Evolutionary conservation across 2,888 invertebrate species (phyloP).

Genomic region (Amiota communis): DNA sequence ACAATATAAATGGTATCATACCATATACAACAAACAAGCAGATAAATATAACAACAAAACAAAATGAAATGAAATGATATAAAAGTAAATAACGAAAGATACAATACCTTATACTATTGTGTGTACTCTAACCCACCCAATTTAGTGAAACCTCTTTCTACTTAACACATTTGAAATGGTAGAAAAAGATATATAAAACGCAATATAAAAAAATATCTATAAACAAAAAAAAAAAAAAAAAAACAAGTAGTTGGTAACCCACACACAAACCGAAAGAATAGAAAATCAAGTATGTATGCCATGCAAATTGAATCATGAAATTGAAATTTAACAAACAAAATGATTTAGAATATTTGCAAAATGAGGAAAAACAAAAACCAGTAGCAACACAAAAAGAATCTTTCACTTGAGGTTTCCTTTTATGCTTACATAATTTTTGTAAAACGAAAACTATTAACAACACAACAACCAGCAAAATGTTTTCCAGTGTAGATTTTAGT

Average conservation of each 20-base stretch:
- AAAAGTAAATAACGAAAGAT: not conserved
- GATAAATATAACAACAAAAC: conserved; percentile 6
- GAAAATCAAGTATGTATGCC: conserved; percentile 34
- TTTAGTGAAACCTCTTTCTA: conserved; percentile 18
- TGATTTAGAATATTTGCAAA: too few relatives aligned
- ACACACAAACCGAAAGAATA: conserved; percentile 19
- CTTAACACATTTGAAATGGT: not conserved
- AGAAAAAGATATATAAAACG: conserved; percentile 2
- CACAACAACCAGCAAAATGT: conserved; percentile 11
- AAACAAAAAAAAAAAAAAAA: not conserved
- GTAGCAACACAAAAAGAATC: conserved; percentile 15
- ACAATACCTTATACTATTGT: conserved; percentile 12
- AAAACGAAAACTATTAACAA: not conserved
- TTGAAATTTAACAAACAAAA: not conserved
- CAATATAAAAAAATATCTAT: not conserved
- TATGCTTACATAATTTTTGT: conserved; percentile 43
- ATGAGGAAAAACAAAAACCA: not conserved
- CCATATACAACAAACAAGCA: not conserved
- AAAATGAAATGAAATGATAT: not conserved
- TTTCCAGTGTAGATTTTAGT: conserved; percentile 20
- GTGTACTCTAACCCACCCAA: conserved; percentile 18
- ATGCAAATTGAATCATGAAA: conserved; percentile 17
- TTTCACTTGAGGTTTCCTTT: conserved; percentile 40
- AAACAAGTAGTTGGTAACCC: conserved; percentile 9
- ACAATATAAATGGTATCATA: not conserved